Evolutionary conservation across 2,888 invertebrate species (phyloP), one percentile per base, ranked within the genome.

Genomic region (Polydrusus tereticollis): DNA sequence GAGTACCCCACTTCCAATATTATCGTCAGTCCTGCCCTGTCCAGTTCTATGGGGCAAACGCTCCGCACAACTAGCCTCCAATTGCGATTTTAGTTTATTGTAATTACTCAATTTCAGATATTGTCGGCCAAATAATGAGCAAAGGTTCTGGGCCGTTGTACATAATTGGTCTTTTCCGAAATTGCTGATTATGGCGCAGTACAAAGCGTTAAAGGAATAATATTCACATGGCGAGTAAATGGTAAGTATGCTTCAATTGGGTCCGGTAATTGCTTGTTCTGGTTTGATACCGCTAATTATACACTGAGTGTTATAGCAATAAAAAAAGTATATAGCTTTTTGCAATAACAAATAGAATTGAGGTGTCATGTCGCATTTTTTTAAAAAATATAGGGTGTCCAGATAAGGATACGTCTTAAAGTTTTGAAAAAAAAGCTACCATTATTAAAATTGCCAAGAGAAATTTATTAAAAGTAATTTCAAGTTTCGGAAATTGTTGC

Each of bases 51-150:
- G 12, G 16, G 12, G n/a, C 6, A 21, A 38, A 59, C 14, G 18
- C n/a, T n/a, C 20, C n/a, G 63, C 66, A 43, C 57, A 66, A 66
- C 45, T 33, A 66, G 43, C 58, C 47, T 43, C 66, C 33, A 18
- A 58, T 66, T 57, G 47, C 20, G n/a, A 36, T 36, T 59, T 45
- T 71, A 52, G 65, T 71, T 66, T 71, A 71, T 71, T 71, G 60
- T 71, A 66, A 71, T 71, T 59, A 71, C 65, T 71, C 71, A 71
- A 71, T 71, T 71, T 71, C 60, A 66, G 71, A 60, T 71, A 71
- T 59, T 60, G 38, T 20, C 50, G 45, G 43, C 18, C 71, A 14
- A 58, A 60, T 71, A 66, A 71, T 71, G 66, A 71, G 60, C 38
- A 38, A 58, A 47, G 45, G 69, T 57, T 58, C n/a, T 8, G 33